Evolutionary conservation across 2,797 vertebrate genomes (phyloP).

Genomic region (Picus viridis): DNA sequence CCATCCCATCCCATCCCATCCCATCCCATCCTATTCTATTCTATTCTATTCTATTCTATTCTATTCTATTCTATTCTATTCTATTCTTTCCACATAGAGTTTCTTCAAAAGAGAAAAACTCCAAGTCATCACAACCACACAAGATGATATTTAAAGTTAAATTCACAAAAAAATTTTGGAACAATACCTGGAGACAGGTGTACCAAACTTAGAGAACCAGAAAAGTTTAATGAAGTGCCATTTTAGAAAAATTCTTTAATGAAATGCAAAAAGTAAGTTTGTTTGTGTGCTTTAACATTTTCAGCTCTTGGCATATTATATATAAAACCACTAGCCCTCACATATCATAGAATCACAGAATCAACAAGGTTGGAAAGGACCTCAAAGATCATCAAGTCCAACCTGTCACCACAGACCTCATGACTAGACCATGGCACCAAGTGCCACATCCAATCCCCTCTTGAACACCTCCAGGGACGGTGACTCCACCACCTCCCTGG

Average conservation of each 20-base stretch:
- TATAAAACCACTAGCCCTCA: rapidly evolving
- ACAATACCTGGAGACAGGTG: neutral
- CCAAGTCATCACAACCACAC: neutral
- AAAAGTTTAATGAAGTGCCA: neutral
- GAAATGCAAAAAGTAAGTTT: neutral
- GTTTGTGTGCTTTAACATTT: neutral
- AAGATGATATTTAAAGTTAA: neutral
- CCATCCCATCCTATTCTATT: too few species aligned
- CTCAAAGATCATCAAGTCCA: too few species aligned
- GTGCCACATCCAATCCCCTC: too few species aligned
- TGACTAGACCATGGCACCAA: too few species aligned
- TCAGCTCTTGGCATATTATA: neutral
- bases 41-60: too few species aligned
- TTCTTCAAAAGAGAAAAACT: neutral
- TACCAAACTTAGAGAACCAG: neutral
- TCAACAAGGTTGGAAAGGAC: too few species aligned
- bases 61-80: too few species aligned
- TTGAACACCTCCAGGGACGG: too few species aligned
- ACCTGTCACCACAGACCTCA: too few species aligned
- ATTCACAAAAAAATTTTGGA: neutral
- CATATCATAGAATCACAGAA: too few species aligned
- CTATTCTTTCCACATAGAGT: neutral
- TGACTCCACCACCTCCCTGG: too few species aligned
- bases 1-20: too few species aligned
- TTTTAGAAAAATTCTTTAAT: neutral